Evolutionary conservation across 2,888 invertebrate species (phyloP).

Genomic region (Brenthis hecate): DNA sequence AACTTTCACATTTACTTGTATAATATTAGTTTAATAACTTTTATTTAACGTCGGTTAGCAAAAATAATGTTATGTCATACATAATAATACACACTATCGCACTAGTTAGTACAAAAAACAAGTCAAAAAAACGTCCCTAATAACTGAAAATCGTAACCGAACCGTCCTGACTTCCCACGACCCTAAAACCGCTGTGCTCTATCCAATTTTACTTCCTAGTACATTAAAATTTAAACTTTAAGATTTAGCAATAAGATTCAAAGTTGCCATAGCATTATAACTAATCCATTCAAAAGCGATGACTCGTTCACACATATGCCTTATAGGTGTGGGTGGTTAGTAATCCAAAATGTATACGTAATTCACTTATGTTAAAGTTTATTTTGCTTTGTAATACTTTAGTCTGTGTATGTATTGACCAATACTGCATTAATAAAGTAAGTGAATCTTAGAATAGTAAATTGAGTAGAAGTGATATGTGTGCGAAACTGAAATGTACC

Average conservation of each 20-base stretch:
- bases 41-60: background rate
- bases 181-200: constrained; percentile 75
- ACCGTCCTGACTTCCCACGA: constrained; percentile 75
- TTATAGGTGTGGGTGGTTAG: constrained; percentile 57
- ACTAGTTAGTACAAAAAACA: constrained; percentile 2
- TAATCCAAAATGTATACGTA: constrained; percentile 43
- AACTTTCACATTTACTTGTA: background rate
- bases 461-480: constrained; percentile 11
- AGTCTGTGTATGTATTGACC: constrained; percentile 70
- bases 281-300: constrained; percentile 70
- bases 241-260: constrained; percentile 44
- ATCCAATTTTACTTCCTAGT: constrained; percentile 78
- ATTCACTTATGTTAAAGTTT: constrained; percentile 45
- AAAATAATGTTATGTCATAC: constrained; percentile 15
- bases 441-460: constrained; percentile 46
- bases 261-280: constrained; percentile 47
- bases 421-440: constrained; percentile 67
- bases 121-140: background rate
- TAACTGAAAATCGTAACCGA: constrained; percentile 61
- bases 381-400: constrained; percentile 43
- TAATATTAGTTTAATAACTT: constrained; percentile 3
- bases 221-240: constrained; percentile 53
- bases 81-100: background rate
- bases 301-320: constrained; percentile 64
- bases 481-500: constrained; percentile 1